A percentile compares a stretch with the other conserved stretches of the same genome.
These are phyloP conservation scores for Mobula hypostoma DNA, from an alignment of 2,113 vertebrate species.

Conservation along the genomic window DNA sequence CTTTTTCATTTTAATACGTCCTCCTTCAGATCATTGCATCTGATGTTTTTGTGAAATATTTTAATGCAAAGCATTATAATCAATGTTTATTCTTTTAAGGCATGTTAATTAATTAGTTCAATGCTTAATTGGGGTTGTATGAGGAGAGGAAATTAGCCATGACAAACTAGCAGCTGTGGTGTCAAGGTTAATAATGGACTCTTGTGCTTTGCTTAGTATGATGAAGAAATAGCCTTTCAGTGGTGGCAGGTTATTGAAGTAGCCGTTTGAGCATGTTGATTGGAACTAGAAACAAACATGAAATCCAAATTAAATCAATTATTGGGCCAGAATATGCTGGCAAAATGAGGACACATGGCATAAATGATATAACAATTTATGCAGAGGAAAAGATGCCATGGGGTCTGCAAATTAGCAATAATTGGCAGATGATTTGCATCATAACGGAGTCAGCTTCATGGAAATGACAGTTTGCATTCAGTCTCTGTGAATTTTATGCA, in stretches of 20 bases:
- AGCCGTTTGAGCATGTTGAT: background rate
- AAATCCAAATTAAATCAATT: background rate
- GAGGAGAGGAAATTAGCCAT: slow-evolving; percentile 26
- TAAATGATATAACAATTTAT: no score
- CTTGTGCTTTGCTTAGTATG: background rate
- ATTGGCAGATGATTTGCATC: no score
- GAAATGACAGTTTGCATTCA: no score
- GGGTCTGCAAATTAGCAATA: no score
- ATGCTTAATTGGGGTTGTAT: slow-evolving; percentile 1
- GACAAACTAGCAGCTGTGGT: slow-evolving; percentile 25
- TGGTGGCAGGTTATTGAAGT: background rate
- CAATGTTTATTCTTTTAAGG: slow-evolving; percentile 4
- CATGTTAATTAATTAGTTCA: slow-evolving; percentile 18
- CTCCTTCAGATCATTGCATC: background rate
- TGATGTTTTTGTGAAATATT: background rate
- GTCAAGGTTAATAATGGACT: background rate
- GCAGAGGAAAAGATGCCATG: no score
- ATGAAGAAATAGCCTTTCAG: background rate
- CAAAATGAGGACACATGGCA: background rate
- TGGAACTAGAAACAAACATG: background rate
- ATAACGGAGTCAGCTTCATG: no score
- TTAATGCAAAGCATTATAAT: background rate
- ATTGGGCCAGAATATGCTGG: background rate
- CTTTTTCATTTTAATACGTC: background rate
- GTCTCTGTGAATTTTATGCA: no score